phyloP scores from a whole-genome alignment of 2,797 vertebrate genomes.

The Apodemus agrarius region DNA sequence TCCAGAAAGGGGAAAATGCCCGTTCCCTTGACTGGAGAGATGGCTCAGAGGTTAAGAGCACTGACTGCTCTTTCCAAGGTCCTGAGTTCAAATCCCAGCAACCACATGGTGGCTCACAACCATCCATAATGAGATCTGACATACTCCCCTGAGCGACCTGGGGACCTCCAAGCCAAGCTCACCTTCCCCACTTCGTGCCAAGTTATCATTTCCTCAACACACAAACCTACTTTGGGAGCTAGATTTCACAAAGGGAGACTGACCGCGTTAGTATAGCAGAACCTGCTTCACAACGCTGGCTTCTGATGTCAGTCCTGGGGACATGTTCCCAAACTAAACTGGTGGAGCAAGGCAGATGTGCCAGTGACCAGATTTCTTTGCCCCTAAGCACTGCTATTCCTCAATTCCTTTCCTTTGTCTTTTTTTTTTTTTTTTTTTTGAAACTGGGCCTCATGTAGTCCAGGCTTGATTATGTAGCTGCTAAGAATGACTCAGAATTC shows the following conservation, averaged over 20 bases:
- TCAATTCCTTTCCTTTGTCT: no score
- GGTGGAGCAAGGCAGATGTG: not conserved
- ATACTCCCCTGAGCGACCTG: conserved; percentile 1
- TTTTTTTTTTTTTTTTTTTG: no score
- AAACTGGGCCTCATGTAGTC: not conserved
- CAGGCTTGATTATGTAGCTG: not conserved
- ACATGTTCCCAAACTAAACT: not conserved
- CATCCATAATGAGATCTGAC: no score
- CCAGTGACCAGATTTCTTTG: not conserved
- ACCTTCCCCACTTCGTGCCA: not conserved
- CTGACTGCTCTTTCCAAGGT: no score
- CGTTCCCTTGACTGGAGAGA: no score
- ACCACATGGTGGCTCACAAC: no score
- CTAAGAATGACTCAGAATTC: not conserved
- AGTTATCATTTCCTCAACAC: not conserved
- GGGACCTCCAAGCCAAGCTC: not conserved
- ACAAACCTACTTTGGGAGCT: not conserved
- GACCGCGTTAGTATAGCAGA: not conserved
- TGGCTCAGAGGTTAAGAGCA: no score
- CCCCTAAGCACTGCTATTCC: not conserved
- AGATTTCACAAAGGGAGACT: not conserved
- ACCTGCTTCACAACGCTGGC: conserved; percentile 24
- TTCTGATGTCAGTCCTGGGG: conserved; percentile 24
- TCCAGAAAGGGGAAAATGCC: not conserved
- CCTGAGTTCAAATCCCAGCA: no score